Percentiles rank a stretch among this genome's conserved stretches.
Evolutionary conservation across 2,888 invertebrate species (phyloP).

Genomic region (Nemotelus nigrinus): DNA sequence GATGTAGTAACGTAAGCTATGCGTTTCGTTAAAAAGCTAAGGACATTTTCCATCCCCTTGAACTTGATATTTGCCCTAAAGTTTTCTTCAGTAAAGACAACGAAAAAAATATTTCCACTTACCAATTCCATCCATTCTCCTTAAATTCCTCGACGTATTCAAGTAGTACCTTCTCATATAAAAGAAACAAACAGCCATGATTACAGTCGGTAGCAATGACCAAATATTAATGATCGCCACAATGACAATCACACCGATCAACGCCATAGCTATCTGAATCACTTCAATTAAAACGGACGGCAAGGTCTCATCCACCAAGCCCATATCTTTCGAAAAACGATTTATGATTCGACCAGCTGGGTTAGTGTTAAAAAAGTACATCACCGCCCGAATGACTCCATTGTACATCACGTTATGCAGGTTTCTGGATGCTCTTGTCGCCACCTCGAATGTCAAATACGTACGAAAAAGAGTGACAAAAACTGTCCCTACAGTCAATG

Average conservation of each 20-base stretch:
- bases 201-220: conserved; percentile 75
- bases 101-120: conserved; percentile 49
- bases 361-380: conserved; percentile 89
- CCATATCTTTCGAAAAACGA: conserved; percentile 91
- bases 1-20: conserved; percentile 27
- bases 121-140: conserved; percentile 83
- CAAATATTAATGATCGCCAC: conserved; percentile 80
- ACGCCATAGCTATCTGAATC: conserved; percentile 78
- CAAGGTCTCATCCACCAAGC: conserved; percentile 65
- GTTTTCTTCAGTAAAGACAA: conserved; percentile 52
- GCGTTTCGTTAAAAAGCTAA: background rate
- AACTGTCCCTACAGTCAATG: conserved; percentile 64
- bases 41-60: background rate
- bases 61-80: too few species aligned
- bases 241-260: conserved; percentile 83
- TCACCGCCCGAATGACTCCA: conserved; percentile 80
- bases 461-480: conserved; percentile 62
- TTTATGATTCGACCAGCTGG: conserved; percentile 85
- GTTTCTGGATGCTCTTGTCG: conserved; percentile 78
- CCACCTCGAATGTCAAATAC: conserved; percentile 68
- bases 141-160: conserved; percentile 81
- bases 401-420: conserved; percentile 87
- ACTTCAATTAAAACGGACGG: conserved; percentile 65
- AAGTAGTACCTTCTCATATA: conserved; percentile 80
- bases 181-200: conserved; percentile 79